Conservation (phyloP, 2,888 invertebrate genomes). For the Trissoscelio sp. region DNA sequence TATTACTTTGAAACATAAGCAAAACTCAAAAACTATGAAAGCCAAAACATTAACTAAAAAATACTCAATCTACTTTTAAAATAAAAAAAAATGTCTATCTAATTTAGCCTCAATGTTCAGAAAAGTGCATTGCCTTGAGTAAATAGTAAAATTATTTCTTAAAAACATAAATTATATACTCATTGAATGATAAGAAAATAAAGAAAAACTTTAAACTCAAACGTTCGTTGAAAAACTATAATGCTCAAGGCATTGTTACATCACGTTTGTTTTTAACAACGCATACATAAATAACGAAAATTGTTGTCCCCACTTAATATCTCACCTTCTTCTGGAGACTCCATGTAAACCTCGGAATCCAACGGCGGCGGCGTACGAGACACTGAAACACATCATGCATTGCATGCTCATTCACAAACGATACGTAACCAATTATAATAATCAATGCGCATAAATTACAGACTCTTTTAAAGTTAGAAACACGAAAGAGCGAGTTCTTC, state of each 20-base stretch:
- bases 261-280: conserved; percentile 43
- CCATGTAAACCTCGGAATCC: conserved; percentile 84
- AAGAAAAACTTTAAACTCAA: neutral
- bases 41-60: too few species aligned
- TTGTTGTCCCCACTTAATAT: conserved; percentile 43
- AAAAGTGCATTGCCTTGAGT: too few species aligned
- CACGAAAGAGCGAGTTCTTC: conserved; percentile 57
- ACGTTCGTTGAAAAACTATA: conserved; percentile 1
- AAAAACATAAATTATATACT: too few species aligned
- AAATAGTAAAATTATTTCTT: too few species aligned
- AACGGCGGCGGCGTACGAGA: conserved; percentile 86
- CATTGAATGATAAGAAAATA: neutral
- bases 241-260: conserved; percentile 44
- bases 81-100: too few species aligned
- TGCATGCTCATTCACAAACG: conserved; percentile 82
- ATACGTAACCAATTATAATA: conserved; percentile 67
- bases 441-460: conserved; percentile 66
- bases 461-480: conserved; percentile 54
- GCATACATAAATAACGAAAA: conserved; percentile 54
- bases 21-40: neutral
- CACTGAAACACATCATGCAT: conserved; percentile 85
- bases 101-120: too few species aligned
- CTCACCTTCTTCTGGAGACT: conserved; percentile 83
- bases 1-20: too few species aligned
- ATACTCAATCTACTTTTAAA: too few species aligned